A percentile compares a stretch with the other conserved stretches of the same genome.
These are phyloP conservation scores for Xestia rhomboidea DNA, from an alignment of 2,888 invertebrate genomes.

Conservation along the genomic window DNA sequence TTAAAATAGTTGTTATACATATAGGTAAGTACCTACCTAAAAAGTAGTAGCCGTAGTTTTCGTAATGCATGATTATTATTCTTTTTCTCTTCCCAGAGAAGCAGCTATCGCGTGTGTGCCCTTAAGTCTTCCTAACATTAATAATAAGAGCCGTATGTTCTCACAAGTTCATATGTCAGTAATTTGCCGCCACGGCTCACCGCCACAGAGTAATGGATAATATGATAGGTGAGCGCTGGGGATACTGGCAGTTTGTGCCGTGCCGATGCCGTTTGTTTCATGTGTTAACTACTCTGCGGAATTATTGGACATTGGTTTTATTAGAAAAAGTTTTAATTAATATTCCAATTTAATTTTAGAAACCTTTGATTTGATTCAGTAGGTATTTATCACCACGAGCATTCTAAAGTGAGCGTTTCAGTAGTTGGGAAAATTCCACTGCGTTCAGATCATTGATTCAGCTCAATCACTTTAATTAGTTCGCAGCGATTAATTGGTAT, in stretches of 20 bases:
- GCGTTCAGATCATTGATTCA: slow-evolving; percentile 3
- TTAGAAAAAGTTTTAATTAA: background rate
- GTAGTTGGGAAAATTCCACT: background rate
- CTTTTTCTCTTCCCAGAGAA: background rate
- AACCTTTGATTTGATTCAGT: background rate
- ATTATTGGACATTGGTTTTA: background rate
- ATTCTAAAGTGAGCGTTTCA: background rate
- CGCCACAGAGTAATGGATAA: slow-evolving; percentile 10
- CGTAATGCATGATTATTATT: background rate
- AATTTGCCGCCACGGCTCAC: slow-evolving; percentile 20
- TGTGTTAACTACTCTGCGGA: background rate
- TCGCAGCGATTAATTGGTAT: slow-evolving; percentile 3
- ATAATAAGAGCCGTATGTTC: slow-evolving; percentile 21
- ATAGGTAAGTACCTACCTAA: no score
- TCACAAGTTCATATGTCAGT: slow-evolving; percentile 33
- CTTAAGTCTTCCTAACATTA: background rate
- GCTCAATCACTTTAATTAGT: slow-evolving; percentile 22
- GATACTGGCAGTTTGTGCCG: background rate
- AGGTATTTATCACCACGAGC: no score
- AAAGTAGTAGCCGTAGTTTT: background rate
- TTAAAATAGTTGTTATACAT: no score
- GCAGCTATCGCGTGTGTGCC: background rate
- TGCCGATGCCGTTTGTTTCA: background rate
- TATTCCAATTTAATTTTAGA: background rate
- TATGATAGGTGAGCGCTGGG: background rate